These are phyloP conservation scores for Hippocampus barbouri DNA, from an alignment of 2,113 vertebrate genomes.

Conservation along the genomic window DNA sequence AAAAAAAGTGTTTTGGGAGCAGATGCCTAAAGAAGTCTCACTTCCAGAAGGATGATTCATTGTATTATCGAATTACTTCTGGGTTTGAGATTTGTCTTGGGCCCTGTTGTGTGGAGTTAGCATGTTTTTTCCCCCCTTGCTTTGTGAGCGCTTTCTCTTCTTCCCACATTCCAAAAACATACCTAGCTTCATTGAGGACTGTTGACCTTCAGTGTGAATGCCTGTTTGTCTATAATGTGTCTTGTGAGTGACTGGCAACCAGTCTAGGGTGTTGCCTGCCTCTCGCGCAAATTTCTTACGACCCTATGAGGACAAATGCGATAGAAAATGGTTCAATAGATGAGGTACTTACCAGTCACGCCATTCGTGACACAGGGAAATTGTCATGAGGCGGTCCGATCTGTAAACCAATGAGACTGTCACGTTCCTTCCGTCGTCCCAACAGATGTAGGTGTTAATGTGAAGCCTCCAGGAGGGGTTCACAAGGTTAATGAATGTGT, in stretches of 20 bases:
- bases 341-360: neutral
- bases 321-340: neutral
- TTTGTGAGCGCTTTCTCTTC: neutral
- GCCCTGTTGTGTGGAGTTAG: slow-evolving; percentile 8
- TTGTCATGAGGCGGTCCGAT: slow-evolving; percentile 38
- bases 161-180: neutral
- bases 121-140: neutral
- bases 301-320: neutral
- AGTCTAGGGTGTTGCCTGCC: neutral
- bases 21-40: neutral
- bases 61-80: slow-evolving; percentile 7
- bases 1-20: neutral
- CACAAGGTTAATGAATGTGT: slow-evolving; percentile 64
- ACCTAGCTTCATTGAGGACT: neutral
- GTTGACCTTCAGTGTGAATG: neutral
- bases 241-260: neutral
- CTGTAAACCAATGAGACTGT: slow-evolving; percentile 27
- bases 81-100: slow-evolving; percentile 15
- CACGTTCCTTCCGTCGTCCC: slow-evolving; percentile 25
- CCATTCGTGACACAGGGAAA: slow-evolving; percentile 24
- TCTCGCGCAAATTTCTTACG: neutral
- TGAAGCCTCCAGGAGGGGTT: slow-evolving; percentile 36
- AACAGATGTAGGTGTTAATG: slow-evolving; percentile 67
- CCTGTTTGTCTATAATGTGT: neutral
- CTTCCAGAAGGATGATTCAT: slow-evolving; percentile 24